Base-by-base conservation (phyloP, 2,888 invertebrate genomes). In the Chromoteleia sp. region DNA sequence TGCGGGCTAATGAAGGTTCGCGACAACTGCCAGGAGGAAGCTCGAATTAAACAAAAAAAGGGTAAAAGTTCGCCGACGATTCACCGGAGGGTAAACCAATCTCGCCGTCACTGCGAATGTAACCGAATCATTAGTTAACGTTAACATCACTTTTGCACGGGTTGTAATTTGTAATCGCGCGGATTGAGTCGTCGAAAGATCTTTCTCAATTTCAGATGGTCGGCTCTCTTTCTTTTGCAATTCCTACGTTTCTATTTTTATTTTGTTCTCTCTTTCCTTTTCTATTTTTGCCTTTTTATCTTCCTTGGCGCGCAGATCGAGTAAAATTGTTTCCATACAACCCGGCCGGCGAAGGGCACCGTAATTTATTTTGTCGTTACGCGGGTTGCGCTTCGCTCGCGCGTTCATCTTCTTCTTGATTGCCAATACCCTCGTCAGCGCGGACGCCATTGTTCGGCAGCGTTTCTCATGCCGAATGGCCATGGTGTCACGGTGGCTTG, bases 291-390 rank as follows among this genome's bases (percentile, higher is more conserved):
- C 1, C 41, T 43, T 52, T 43, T 63, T 14, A 7, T 15, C 25
- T 54, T 68, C 17, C 67, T 30, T 50, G 17, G 59, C 19, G 56
- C 65, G 56, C 65, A 43, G 63, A 75, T 65, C 77, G 61, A 79
- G 82, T 71, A 73, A 81, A 84, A 85, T 88, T 85, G 86, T 86
- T 85, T 86, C 82, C 85, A 84, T 83, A 83, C 84, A 84, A 84
- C 83, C 83, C 85, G 74, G 75, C 58, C 58, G 21, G 58, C 78
- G 78, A 79, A 80, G 84, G 83, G 78, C 82, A 81, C 81, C 78
- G 84, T 88, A 86, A 88, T 89, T 88, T 86, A 86, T 85, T 87
- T 89, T 85, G 86, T 89, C 87, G 84, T 89, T 81, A 81, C 73
- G 41, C 67, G 67, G 30, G 67, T 19, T 54, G 61, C 25, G 45